Conservation (phyloP, 2,888 invertebrate genomes). For the Lasioglossum marginatum region DNA sequence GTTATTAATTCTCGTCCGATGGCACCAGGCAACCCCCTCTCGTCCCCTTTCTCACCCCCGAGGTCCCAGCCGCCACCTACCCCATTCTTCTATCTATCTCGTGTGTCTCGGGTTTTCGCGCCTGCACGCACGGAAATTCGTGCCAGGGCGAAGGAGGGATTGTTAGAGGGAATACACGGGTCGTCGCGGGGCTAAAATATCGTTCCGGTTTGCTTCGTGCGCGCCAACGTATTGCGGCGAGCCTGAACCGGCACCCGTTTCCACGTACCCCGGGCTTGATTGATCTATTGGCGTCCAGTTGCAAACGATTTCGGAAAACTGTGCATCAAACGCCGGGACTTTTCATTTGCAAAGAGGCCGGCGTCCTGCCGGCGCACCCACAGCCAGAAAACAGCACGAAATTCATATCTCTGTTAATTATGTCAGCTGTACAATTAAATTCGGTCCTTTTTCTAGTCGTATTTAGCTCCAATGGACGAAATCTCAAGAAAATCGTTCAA, state of each 20-base stretch:
- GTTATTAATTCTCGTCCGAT: slow-evolving; percentile 77
- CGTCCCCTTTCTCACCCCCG: background rate
- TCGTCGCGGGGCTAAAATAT: slow-evolving; percentile 67
- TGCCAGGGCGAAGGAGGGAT: slow-evolving; percentile 63
- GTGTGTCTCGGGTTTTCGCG: slow-evolving; percentile 66
- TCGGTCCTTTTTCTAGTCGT: background rate
- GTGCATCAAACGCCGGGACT: slow-evolving; percentile 4
- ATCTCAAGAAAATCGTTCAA: background rate
- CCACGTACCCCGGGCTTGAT: slow-evolving; percentile 50
- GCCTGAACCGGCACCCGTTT: slow-evolving; percentile 36
- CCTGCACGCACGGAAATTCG: slow-evolving; percentile 69
- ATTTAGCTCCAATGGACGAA: background rate
- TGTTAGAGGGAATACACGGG: slow-evolving; percentile 63
- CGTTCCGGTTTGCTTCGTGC: slow-evolving; percentile 70
- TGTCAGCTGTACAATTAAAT: background rate
- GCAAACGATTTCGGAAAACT: slow-evolving; percentile 37
- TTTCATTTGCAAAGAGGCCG: background rate
- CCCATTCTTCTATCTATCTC: slow-evolving; percentile 42
- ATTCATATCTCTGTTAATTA: background rate
- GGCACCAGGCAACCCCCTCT: slow-evolving; percentile 21
- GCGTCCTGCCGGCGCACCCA: background rate
- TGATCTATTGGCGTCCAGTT: slow-evolving; percentile 63
- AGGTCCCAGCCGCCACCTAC: slow-evolving; percentile 10
- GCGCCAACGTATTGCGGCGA: slow-evolving; percentile 63
- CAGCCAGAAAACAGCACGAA: background rate